These are phyloP conservation scores for Temnothorax rugatulus DNA, from an alignment of 2,888 invertebrate species.

Conservation along the genomic window DNA sequence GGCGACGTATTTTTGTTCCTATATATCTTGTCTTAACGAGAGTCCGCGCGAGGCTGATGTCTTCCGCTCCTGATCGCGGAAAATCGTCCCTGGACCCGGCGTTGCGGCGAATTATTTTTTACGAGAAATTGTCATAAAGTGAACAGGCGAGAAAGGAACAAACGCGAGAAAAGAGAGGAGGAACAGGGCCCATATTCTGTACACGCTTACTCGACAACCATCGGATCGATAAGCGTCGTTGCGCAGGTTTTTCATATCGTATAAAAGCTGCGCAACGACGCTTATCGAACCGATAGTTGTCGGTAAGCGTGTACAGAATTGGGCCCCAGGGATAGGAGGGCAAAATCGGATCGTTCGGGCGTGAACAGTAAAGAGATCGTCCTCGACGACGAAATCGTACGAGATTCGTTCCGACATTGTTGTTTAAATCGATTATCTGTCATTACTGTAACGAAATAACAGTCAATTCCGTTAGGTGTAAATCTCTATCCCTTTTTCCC, in stretches of 20 bases:
- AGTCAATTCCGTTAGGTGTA: constrained; percentile 72
- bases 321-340: constrained; percentile 26
- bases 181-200: no score
- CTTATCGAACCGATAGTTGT: no score
- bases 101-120: constrained; percentile 69
- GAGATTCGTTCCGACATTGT: constrained; percentile 63
- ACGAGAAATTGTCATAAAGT: constrained; percentile 54
- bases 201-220: no score
- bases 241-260: no score
- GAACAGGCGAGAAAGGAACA: constrained; percentile 14
- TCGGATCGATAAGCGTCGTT: no score
- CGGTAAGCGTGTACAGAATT: no score
- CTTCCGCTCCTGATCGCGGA: constrained; percentile 58
- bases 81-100: constrained; percentile 66
- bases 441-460: constrained; percentile 68
- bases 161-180: constrained; percentile 41
- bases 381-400: constrained; percentile 49
- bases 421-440: constrained; percentile 67
- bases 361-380: constrained; percentile 56
- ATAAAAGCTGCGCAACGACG: no score
- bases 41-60: constrained; percentile 56
- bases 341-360: constrained; percentile 68
- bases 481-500: constrained; percentile 57
- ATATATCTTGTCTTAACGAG: constrained; percentile 55
- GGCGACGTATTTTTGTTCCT: constrained; percentile 70